A percentile compares a stretch with the other conserved stretches of the same genome.
Conservation (phyloP, 2,113 vertebrate species). For the Nycticebus coucang region DNA sequence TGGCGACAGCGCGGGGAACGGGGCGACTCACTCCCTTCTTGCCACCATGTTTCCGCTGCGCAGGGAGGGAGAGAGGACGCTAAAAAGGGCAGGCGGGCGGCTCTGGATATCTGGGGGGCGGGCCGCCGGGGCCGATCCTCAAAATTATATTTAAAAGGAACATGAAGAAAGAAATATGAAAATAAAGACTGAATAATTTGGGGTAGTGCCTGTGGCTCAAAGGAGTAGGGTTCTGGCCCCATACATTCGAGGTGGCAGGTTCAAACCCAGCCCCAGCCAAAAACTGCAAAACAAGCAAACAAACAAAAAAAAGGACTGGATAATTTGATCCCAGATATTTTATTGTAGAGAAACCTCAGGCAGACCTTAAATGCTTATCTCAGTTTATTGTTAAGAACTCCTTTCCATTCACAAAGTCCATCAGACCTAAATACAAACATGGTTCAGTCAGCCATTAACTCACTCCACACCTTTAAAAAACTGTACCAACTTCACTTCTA, state of each 20-base stretch:
- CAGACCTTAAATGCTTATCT: slow-evolving; percentile 5
- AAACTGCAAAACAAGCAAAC: too few species aligned
- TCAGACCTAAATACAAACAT: slow-evolving; percentile 1
- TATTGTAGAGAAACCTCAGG: background rate
- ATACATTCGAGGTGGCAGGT: too few species aligned
- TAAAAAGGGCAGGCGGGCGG: slow-evolving; percentile 55
- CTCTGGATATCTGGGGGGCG: background rate
- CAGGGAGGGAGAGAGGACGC: slow-evolving; percentile 61
- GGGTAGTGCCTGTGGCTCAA: too few species aligned
- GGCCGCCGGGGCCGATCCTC: background rate
- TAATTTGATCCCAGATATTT: slow-evolving; percentile 17
- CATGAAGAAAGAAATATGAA: background rate
- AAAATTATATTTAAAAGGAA: slow-evolving; percentile 6
- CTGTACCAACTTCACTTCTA: slow-evolving; percentile 39
- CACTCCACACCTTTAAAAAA: background rate
- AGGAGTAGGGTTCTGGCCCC: too few species aligned
- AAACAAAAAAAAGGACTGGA: background rate
- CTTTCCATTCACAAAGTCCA: slow-evolving; percentile 31
- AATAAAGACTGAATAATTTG: background rate
- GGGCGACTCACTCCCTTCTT: slow-evolving; percentile 75
- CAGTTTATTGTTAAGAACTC: slow-evolving; percentile 41
- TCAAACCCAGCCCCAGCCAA: too few species aligned
- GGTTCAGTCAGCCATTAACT: slow-evolving; percentile 13
- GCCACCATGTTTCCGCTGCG: slow-evolving; percentile 82
- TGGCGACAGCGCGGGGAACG: slow-evolving; percentile 33